Evolutionary conservation across 2,888 invertebrate species (phyloP).

Genomic region (Yponomeuta cagnagella): DNA sequence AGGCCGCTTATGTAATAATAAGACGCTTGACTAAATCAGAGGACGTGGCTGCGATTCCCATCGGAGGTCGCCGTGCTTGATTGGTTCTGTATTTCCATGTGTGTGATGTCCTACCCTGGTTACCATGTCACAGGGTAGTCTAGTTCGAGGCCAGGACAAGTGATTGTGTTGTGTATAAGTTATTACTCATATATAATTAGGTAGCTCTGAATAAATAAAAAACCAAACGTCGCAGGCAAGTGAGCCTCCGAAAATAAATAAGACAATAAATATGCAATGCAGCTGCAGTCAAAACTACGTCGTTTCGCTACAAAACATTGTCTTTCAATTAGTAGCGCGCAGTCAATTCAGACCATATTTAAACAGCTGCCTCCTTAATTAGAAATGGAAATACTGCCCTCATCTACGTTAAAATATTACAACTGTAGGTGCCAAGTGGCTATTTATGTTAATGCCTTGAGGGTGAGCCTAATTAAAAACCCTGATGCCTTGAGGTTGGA

Average conservation of each 20-base stretch:
- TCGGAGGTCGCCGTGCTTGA: no score
- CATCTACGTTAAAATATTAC: slow-evolving; percentile 15
- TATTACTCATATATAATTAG: no score
- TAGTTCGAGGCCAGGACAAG: no score
- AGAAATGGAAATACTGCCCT: slow-evolving; percentile 47
- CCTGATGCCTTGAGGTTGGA: not conserved
- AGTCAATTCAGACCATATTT: slow-evolving; percentile 42
- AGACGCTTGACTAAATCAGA: no score
- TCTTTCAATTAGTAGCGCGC: slow-evolving; percentile 52
- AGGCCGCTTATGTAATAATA: no score
- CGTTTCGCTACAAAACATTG: slow-evolving; percentile 44
- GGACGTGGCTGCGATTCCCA: no score
- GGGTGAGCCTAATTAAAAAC: not conserved
- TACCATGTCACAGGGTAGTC: no score
- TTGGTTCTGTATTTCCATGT: no score
- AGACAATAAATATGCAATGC: not conserved
- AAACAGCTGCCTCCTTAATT: slow-evolving; percentile 44
- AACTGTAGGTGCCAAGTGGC: not conserved
- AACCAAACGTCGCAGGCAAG: no score
- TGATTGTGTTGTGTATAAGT: no score
- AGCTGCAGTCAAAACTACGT: not conserved
- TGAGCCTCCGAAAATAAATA: not conserved
- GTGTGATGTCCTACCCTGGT: no score
- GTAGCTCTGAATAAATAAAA: no score
- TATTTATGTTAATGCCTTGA: not conserved